Evolutionary conservation across 2,113 vertebrate species (phyloP).

Genomic region (Calyptommatus sinebrachiatus): DNA sequence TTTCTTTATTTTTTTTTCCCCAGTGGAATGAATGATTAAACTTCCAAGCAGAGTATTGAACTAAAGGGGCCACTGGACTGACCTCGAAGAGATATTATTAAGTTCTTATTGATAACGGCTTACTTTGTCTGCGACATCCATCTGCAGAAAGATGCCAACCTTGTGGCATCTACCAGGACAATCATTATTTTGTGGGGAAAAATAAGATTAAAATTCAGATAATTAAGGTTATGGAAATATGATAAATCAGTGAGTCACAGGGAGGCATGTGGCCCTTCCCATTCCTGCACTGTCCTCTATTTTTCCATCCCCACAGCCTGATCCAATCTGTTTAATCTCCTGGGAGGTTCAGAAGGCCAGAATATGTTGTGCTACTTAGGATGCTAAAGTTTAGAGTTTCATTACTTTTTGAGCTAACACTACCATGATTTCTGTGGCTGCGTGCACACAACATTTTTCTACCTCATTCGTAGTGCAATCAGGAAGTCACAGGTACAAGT

Average conservation of each 20-base stretch:
- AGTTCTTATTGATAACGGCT: slow-evolving; percentile 20
- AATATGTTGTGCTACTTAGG: too few species aligned
- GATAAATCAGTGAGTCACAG: neutral
- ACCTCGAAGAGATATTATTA: slow-evolving; percentile 23
- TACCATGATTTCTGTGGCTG: too few species aligned
- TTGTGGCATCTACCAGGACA: neutral
- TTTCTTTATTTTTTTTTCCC: neutral
- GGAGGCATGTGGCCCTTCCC: too few species aligned
- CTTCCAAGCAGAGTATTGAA: slow-evolving; percentile 18
- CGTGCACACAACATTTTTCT: too few species aligned
- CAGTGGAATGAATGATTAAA: slow-evolving; percentile 17
- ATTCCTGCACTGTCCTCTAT: too few species aligned
- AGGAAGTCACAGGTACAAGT: too few species aligned
- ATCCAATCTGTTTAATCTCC: too few species aligned
- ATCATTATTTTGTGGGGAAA: neutral
- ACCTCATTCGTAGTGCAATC: too few species aligned
- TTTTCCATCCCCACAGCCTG: too few species aligned
- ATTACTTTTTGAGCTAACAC: too few species aligned
- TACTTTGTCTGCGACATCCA: neutral
- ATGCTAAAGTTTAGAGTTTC: too few species aligned
- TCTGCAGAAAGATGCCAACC: neutral
- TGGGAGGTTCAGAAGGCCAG: too few species aligned
- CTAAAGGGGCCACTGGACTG: slow-evolving; percentile 5
- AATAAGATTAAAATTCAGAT: neutral
- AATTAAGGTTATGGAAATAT: neutral